Conservation (phyloP, 1,140 invertebrate genomes). For the Phthorimaea operculella region DNA sequence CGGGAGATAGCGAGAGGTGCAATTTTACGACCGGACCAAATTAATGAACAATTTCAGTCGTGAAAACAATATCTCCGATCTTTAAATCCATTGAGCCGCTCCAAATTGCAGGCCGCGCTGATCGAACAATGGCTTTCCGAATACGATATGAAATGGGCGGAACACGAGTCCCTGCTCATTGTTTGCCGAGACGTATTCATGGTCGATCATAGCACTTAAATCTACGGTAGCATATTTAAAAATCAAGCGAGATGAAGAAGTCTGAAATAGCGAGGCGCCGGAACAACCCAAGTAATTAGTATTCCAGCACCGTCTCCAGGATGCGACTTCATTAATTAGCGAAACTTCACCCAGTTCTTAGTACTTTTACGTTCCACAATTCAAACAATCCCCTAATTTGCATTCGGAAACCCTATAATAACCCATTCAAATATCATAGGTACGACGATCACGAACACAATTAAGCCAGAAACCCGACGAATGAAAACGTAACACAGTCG, state of each 20-base stretch:
- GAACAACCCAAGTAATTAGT: conserved; percentile 26
- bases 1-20: conserved; percentile 17
- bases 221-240: too few species aligned
- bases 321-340: conserved; percentile 40
- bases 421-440: conserved; percentile 10
- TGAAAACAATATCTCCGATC: conserved; percentile 11
- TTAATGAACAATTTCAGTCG: conserved; percentile 26
- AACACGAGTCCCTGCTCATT: neutral
- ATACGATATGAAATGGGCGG: conserved; percentile 1
- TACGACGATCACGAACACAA: neutral
- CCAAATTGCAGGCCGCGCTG: conserved; percentile 7
- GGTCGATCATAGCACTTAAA: too few species aligned
- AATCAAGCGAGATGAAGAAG: neutral
- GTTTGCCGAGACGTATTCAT: neutral
- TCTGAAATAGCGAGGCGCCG: neutral
- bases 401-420: conserved; percentile 23
- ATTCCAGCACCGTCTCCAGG: conserved; percentile 23
- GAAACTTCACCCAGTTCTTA: conserved; percentile 18
- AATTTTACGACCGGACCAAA: conserved; percentile 26
- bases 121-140: conserved; percentile 8
- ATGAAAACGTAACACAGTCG: neutral
- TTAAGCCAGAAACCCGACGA: neutral
- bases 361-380: conserved; percentile 26
- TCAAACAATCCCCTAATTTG: conserved; percentile 30
- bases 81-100: neutral